Conservation (phyloP, 64 coral and sea anemone species). For the Catalaphyllia jardinei region DNA sequence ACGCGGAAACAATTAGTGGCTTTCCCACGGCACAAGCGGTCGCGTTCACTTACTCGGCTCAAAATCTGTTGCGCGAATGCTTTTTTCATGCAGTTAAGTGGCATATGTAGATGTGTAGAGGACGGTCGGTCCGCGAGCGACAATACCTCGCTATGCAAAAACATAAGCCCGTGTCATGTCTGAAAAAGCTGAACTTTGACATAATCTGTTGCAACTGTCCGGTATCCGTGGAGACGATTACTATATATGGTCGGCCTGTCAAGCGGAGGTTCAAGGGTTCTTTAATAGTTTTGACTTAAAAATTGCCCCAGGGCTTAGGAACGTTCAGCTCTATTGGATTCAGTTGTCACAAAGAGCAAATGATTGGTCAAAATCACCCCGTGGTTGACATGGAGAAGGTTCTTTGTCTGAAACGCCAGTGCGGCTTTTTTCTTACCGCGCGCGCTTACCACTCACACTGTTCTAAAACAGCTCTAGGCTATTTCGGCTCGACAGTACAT, state of each 20-base stretch:
- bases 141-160: constrained; percentile 92
- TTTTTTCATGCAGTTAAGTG: constrained; percentile 31
- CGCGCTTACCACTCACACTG: not conserved
- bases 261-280: constrained; percentile 84
- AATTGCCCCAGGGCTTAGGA: constrained; percentile 64
- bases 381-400: not conserved
- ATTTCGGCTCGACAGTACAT: constrained; percentile 9
- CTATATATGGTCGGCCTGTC: constrained; percentile 95
- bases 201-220: constrained; percentile 99
- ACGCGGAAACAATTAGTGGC: not conserved
- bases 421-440: constrained; percentile 2
- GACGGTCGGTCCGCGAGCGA: constrained; percentile 45
- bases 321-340: constrained; percentile 56
- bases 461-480: not conserved
- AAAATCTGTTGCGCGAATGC: constrained; percentile 39
- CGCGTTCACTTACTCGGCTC: constrained; percentile 52
- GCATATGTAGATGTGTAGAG: constrained; percentile 11
- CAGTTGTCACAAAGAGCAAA: constrained; percentile 39
- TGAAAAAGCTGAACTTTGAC: constrained; percentile 99
- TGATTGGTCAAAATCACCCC: constrained; percentile 6
- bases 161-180: constrained; percentile 93
- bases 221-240: constrained; percentile 83
- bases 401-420: not conserved
- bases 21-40: not conserved
- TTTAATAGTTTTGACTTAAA: constrained; percentile 59